Base-by-base conservation (phyloP, 1,140 invertebrate genomes). In the Maniola jurtina region DNA sequence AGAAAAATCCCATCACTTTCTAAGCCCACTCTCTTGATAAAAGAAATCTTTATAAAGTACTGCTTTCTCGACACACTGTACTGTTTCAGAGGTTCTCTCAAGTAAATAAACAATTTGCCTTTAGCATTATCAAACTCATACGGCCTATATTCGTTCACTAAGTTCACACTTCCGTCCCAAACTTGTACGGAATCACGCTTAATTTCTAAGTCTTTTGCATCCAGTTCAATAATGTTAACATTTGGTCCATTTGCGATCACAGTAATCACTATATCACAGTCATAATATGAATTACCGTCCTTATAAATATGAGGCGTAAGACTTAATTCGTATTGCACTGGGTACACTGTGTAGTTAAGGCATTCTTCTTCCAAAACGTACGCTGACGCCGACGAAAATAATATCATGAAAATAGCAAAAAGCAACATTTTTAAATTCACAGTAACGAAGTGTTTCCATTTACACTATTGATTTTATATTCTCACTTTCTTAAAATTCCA, bases 341-440 rank as follows among this genome's bases (percentile, higher is more conserved):
- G 88, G 64, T 90, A 90, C 38, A 90, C 82, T 60, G 88, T 90
- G 48, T 89, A 90, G 54, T 90, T 90, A 5, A 90, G 69, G 66
- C 88, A 90, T 70, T 90, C 85, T 71, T 90, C 88, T 35, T 88
- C 86, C 13, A 79, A 69, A 45, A 83, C 62, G 64, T 82, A 73
- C 36, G 71, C 83, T n/a, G 79, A 68, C 7, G 70, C 70, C 7
- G 66, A 61, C 14, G 71, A 74, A 48, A 79, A 64, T 14, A 64
- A 80, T 55, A 75, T 76, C 57, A 58, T 76, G 57, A 76, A 73
- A 33, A 71, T 16, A 60, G 16, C 14, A 62, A 66, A 55, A 10
- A 75, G 66, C 45, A 77, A 65, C 78, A 79, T 79, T 79, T 75
- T 80, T 52, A 58, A 57, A 4, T n/a, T 5, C 52, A 45, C 9